These are phyloP conservation scores for Drosophila monieri DNA, from an alignment of 2,888 invertebrate species.

Conservation along the genomic window DNA sequence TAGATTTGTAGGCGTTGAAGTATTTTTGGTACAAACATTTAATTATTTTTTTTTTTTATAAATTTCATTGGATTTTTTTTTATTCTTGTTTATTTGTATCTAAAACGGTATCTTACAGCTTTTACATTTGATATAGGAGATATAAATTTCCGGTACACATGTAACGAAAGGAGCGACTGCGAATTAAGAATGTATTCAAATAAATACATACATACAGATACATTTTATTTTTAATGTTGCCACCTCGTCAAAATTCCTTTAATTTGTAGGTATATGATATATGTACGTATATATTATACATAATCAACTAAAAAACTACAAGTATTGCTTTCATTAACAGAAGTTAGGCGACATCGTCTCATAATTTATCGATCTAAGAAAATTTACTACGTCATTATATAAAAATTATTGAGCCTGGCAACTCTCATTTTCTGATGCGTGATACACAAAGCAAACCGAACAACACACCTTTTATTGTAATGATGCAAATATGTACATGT, in stretches of 20 bases:
- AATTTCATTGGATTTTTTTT: background rate
- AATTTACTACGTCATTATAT: conserved; percentile 45
- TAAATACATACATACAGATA: conserved; percentile 35
- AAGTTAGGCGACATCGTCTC: background rate
- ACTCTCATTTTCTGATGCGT: conserved; percentile 39
- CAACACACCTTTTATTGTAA: conserved; percentile 1
- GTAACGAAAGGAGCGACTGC: conserved; percentile 53
- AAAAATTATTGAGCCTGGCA: conserved; percentile 59
- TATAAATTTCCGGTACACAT: conserved; percentile 45
- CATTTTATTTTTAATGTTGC: conserved; percentile 52
- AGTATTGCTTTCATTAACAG: background rate
- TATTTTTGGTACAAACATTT: conserved; percentile 17
- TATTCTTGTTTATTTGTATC: background rate
- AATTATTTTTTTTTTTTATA: background rate
- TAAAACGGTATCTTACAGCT: background rate
- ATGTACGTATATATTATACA: background rate
- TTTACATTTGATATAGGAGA: conserved; percentile 33
- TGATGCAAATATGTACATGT: conserved; percentile 1
- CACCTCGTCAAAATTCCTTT: conserved; percentile 41
- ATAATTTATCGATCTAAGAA: background rate
- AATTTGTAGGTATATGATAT: background rate
- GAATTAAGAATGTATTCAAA: conserved; percentile 52
- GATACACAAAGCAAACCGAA: conserved; percentile 2
- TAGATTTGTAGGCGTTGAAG: conserved; percentile 26
- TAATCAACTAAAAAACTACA: background rate